Conservation (phyloP, 2,888 invertebrate species). For the Drosophila bunnanda region DNA sequence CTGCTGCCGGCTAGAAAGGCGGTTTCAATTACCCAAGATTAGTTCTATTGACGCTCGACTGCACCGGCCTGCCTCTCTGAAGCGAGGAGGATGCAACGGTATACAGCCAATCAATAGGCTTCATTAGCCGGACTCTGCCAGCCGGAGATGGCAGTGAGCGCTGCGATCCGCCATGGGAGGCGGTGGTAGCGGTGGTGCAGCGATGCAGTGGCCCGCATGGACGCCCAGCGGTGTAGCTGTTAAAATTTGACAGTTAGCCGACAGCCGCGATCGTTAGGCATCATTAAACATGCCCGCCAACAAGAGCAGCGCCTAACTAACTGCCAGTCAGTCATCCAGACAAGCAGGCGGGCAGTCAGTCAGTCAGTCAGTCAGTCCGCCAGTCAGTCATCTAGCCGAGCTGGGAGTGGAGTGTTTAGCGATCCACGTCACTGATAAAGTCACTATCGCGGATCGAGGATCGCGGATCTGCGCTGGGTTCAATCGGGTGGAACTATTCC, state of each 20-base stretch:
- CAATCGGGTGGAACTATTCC: slow-evolving; percentile 29
- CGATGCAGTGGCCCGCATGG: slow-evolving; percentile 34
- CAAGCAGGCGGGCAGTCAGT: too few species aligned
- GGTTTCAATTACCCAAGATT: slow-evolving; percentile 49
- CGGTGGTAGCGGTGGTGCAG: slow-evolving; percentile 12
- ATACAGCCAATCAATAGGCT: slow-evolving; percentile 43
- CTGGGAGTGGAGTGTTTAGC: slow-evolving; percentile 43
- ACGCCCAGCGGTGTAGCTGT: slow-evolving; percentile 54
- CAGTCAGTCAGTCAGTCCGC: slow-evolving; percentile 3
- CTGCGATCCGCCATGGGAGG: slow-evolving; percentile 29
- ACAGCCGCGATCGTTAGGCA: slow-evolving; percentile 57
- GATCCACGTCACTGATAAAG: slow-evolving; percentile 48
- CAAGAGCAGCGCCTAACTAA: slow-evolving; percentile 43
- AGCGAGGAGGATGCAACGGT: slow-evolving; percentile 27
- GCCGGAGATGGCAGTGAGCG: neutral
- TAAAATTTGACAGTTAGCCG: slow-evolving; percentile 61
- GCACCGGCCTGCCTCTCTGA: slow-evolving; percentile 23
- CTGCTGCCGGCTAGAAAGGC: slow-evolving; percentile 49
- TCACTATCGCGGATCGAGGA: slow-evolving; percentile 32
- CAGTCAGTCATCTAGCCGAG: slow-evolving; percentile 1
- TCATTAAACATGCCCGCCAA: slow-evolving; percentile 55
- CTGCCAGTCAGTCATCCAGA: slow-evolving; percentile 20
- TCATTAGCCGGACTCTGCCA: slow-evolving; percentile 38
- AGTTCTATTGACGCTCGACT: slow-evolving; percentile 42
- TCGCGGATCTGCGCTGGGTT: slow-evolving; percentile 20